Evolutionary conservation across 35 echinoderm and acorn worm genomes (phyloP).

Genomic region (Lytechinus pictus): DNA sequence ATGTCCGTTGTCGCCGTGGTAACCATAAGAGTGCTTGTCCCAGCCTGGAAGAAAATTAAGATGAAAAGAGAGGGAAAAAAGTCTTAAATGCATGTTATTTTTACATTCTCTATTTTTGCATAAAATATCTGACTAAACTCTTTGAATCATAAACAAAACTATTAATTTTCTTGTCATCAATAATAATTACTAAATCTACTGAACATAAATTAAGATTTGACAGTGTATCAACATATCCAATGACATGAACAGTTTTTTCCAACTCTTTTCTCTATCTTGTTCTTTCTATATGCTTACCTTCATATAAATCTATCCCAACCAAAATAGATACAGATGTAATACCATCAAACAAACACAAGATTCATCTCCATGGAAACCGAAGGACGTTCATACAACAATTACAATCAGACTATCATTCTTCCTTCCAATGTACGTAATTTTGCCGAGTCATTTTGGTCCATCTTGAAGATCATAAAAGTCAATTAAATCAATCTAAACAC

Average conservation of each 20-base stretch:
- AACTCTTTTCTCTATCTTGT: too few relatives aligned
- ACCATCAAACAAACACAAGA: not conserved
- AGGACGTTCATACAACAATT: not conserved
- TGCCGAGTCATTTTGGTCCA: not conserved
- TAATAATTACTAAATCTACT: too few relatives aligned
- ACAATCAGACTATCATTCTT: not conserved
- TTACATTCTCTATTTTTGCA: not conserved
- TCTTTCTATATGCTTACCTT: too few relatives aligned
- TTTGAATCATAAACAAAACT: not conserved
- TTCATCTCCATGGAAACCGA: not conserved
- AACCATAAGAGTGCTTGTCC: slow-evolving; percentile 97
- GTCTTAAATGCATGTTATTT: not conserved
- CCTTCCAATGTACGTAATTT: not conserved
- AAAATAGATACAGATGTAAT: too few relatives aligned
- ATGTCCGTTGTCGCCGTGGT: slow-evolving; percentile 96
- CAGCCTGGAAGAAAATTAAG: slow-evolving; percentile 66
- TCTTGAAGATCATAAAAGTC: not conserved
- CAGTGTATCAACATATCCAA: too few relatives aligned
- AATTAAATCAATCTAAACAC: not conserved
- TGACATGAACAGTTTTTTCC: too few relatives aligned
- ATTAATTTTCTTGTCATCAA: not conserved
- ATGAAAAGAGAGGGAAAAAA: not conserved
- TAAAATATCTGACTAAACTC: not conserved
- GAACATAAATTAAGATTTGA: too few relatives aligned
- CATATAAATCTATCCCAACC: too few relatives aligned